phyloP scores from a whole-genome alignment of 1,140 invertebrate genomes.

The Ostrea edulis region DNA sequence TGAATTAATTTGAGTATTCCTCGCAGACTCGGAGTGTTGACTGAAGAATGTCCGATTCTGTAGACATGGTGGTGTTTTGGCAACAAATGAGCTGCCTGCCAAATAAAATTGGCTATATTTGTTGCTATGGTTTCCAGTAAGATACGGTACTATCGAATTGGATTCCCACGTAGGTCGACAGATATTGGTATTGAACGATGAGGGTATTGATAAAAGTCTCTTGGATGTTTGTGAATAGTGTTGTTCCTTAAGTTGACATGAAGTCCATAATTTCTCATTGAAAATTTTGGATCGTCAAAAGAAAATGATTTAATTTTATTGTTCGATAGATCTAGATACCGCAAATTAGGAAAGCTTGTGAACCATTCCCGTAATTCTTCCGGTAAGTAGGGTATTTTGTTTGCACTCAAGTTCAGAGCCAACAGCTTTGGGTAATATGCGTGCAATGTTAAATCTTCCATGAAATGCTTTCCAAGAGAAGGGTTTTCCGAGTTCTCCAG shows the following conservation, averaged over 20 bases:
- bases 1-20: no score
- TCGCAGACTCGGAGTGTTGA: no score
- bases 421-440: background rate
- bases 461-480: background rate
- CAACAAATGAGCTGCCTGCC: background rate
- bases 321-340: slow-evolving; percentile 16
- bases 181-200: background rate
- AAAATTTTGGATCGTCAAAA: background rate
- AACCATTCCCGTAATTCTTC: background rate
- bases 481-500: background rate
- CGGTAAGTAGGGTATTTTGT: background rate
- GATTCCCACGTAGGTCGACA: background rate
- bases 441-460: slow-evolving; percentile 13
- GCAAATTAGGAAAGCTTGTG: background rate
- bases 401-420: background rate
- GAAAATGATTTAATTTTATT: slow-evolving; percentile 15
- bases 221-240: background rate
- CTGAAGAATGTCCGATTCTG: no score
- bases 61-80: no score
- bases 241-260: slow-evolving; percentile 19
- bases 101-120: background rate
- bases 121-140: background rate
- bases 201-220: background rate
- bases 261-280: background rate
- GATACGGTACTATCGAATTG: background rate